These are phyloP conservation scores for Ophion costatus DNA, from an alignment of 2,888 invertebrate genomes.

Conservation along the genomic window DNA sequence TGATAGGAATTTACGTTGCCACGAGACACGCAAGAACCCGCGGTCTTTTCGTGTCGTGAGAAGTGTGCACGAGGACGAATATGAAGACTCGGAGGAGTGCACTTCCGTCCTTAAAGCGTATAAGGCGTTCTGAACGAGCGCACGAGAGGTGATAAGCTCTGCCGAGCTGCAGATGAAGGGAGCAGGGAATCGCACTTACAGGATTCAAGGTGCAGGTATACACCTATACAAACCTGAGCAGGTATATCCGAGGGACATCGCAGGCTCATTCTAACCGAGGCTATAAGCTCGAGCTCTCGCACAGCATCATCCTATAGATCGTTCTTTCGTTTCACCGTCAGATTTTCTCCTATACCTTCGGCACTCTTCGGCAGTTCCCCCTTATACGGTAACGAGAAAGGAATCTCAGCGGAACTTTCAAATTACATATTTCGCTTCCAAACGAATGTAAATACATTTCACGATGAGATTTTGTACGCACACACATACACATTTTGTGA, in stretches of 20 bases:
- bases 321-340: slow-evolving; percentile 30
- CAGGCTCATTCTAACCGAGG: slow-evolving; percentile 30
- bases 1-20: slow-evolving; percentile 65
- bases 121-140: slow-evolving; percentile 2
- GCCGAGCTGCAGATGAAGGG: background rate
- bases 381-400: background rate
- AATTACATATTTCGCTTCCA: slow-evolving; percentile 24
- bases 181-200: slow-evolving; percentile 16
- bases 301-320: slow-evolving; percentile 29
- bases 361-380: background rate
- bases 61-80: slow-evolving; percentile 61
- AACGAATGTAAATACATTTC: background rate
- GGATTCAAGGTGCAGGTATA: slow-evolving; percentile 26
- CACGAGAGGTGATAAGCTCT: slow-evolving; percentile 42
- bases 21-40: slow-evolving; percentile 25
- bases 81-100: slow-evolving; percentile 53
- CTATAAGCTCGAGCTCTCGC: slow-evolving; percentile 2
- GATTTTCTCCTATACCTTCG: background rate
- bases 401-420: slow-evolving; percentile 22
- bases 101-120: slow-evolving; percentile 17
- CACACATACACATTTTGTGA: background rate
- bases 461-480: slow-evolving; percentile 7
- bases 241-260: slow-evolving; percentile 42
- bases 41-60: slow-evolving; percentile 67
- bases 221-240: background rate